These are phyloP conservation scores for Megalops cyprinoides DNA, from an alignment of 2,797 vertebrate species.

Conservation along the genomic window DNA sequence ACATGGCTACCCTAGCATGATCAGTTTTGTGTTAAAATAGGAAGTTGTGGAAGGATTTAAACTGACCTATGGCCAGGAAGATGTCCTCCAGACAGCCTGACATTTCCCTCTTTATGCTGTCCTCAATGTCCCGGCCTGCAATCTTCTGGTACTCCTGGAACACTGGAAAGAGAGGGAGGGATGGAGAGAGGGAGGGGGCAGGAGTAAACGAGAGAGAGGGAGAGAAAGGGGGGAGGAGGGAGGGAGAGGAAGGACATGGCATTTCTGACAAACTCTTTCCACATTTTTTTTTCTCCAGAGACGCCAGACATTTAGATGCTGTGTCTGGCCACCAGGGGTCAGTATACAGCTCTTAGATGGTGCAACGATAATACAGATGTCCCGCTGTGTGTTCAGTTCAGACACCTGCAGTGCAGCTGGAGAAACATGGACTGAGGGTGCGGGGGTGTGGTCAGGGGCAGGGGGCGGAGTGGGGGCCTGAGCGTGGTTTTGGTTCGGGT, in stretches of 20 bases:
- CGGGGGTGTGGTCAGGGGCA: too few species aligned
- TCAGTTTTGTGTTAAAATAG: too few species aligned
- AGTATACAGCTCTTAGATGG: neutral
- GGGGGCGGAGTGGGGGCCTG: too few species aligned
- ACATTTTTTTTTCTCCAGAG: neutral
- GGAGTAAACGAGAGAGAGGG: neutral
- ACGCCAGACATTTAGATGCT: neutral
- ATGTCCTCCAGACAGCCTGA: conserved; percentile 88
- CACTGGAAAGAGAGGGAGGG: conserved; percentile 67
- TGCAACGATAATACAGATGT: too few species aligned
- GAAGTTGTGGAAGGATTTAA: neutral
- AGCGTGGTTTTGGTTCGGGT: too few species aligned
- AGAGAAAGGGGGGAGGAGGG: neutral
- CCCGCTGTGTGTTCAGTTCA: too few species aligned
- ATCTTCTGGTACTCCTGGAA: conserved; percentile 88
- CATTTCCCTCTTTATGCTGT: conserved; percentile 97
- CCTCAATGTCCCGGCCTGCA: conserved; percentile 86
- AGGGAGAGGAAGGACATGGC: neutral
- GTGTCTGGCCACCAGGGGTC: neutral
- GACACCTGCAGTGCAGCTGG: too few species aligned
- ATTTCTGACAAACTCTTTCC: neutral
- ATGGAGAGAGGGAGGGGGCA: neutral
- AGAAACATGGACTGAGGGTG: too few species aligned
- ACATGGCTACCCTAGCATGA: too few species aligned
- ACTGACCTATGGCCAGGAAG: conserved; percentile 90